Base-by-base conservation (phyloP, 2,888 invertebrate genomes). In the Lathronympha strigana region DNA sequence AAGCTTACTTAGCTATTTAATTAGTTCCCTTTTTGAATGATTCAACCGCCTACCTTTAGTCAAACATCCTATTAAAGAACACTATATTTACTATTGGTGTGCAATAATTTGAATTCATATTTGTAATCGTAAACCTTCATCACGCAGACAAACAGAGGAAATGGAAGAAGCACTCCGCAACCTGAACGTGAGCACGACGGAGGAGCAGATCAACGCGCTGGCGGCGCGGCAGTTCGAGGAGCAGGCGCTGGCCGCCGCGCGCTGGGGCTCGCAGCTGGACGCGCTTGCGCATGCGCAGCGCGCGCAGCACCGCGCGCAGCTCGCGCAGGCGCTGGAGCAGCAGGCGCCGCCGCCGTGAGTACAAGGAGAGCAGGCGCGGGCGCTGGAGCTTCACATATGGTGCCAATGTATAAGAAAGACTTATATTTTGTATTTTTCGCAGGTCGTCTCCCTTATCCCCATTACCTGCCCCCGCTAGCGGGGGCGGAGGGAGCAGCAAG, bases 111-210 rank as follows among this genome's bases (percentile, higher is more conserved):
- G n/a, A n/a, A n/a, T n/a, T n/a, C n/a, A n/a, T n/a, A n/a, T 25
- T 25, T 25, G 3, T 6, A 25, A 25, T 25, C 1, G 15, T 38
- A 38, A 38, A 38, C n/a, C 5, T 13, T 9, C 13, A 33, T 2
- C 33, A 6, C 2, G 9, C 73, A 95, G 96, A 60, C 97, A 98
- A 92, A 95, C 95, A 43, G 94, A 95, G 75, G 98, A 98, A 92
- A 98, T 98, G 97, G 95, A 97, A 72, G 93, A 94, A 43, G 97
- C 97, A 60, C 94, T 98, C 49, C 95, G 96, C 70, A 94, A 95
- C 60, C 90, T 98, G 53, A 96, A 97, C 78, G 90, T 94, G 43
- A 94, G 94, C 5, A 95, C 95, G 47, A 97, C 96, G 0, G 97
- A 97, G 82, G 94, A 94, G 67, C 93, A 98, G 77, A 97, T 98